A percentile compares a stretch with the other conserved stretches of the same genome.
These are phyloP conservation scores for Lophochroa leadbeateri DNA, from an alignment of 2,113 vertebrate species.

Conservation along the genomic window DNA sequence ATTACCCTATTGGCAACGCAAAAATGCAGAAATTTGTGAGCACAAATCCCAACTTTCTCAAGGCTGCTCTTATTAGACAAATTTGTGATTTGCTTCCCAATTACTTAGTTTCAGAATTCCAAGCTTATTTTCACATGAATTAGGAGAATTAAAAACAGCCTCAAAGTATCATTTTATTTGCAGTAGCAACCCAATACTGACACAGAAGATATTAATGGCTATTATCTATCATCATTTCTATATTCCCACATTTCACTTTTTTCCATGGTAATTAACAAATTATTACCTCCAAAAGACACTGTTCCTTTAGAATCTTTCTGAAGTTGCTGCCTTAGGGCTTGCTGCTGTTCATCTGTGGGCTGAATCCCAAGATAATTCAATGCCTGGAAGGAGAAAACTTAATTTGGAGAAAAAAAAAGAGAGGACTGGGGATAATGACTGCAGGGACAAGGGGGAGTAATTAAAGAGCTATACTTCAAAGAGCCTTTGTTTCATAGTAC, in stretches of 20 bases:
- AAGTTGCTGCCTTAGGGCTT: slow-evolving; percentile 81
- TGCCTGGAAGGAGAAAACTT: slow-evolving; percentile 76
- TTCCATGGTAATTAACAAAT: neutral
- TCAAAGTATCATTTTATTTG: neutral
- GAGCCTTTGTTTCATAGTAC: slow-evolving; percentile 1
- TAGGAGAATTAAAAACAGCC: neutral
- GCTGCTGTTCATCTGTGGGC: slow-evolving; percentile 81
- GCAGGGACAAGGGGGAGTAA: slow-evolving; percentile 34
- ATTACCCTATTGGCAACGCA: neutral
- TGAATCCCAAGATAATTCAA: slow-evolving; percentile 86
- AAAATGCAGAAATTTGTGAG: neutral
- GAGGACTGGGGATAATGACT: slow-evolving; percentile 26
- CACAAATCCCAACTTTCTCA: neutral
- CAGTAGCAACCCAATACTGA: neutral
- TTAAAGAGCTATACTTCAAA: slow-evolving; percentile 57
- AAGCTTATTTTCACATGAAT: neutral
- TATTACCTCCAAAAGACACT: slow-evolving; percentile 86
- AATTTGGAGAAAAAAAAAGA: neutral
- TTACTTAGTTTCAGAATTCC: neutral
- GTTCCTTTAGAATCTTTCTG: slow-evolving; percentile 79
- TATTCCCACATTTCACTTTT: neutral
- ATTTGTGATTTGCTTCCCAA: neutral
- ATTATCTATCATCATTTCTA: neutral
- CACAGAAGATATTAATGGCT: neutral
- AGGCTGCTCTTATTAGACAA: neutral